Base-by-base conservation (phyloP, 2,113 vertebrate genomes). In the Mobula birostris region DNA sequence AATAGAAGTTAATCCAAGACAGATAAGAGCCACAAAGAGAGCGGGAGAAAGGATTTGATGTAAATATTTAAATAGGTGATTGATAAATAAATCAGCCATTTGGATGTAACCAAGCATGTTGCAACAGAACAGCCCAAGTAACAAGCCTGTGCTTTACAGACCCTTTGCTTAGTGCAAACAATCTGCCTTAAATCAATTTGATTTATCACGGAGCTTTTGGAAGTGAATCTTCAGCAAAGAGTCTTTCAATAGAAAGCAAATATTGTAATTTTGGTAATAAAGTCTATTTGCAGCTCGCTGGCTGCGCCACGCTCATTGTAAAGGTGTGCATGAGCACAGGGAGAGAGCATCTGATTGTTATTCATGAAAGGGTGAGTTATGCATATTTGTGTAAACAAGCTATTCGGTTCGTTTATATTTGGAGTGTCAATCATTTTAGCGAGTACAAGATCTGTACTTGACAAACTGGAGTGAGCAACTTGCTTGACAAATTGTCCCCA, bases 241-340 rank as follows among this genome's bases (percentile, higher is more conserved):
- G 76, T 96, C 96, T 95, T 96, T 94, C 95, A 95, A 96, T 95
- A 96, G 96, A 97, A 94, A 97, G 97, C 97, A 97, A 97, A 97
- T 97, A 97, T 97, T 97, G 97, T 97, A 97, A 96, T 97, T 97
- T 96, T 96, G 96, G 96, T 97, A 97, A 97, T 97, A 97, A 97
- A 96, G 96, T 97, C 96, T 96, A 97, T 97, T 96, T 96, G 96
- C 95, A 93, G 68, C 40, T 48, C 14, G 91, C 91, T 74, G 91
- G 72, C 68, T 48, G 36, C 6, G 68, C 68, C n/a, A 2, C 36
- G 61, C 63, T 15, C 61, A 14, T 88, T 96, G 95, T 96, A 96
- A 96, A 96, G 95, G 96, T 96, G 96, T 95, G 94, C 95, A 27
- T 66, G 58, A 95, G 15, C 87, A 95, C 95, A 94, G 93, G 66